phyloP scores from a whole-genome alignment of 2,797 vertebrate genomes.

The Sebastes alutus region DNA sequence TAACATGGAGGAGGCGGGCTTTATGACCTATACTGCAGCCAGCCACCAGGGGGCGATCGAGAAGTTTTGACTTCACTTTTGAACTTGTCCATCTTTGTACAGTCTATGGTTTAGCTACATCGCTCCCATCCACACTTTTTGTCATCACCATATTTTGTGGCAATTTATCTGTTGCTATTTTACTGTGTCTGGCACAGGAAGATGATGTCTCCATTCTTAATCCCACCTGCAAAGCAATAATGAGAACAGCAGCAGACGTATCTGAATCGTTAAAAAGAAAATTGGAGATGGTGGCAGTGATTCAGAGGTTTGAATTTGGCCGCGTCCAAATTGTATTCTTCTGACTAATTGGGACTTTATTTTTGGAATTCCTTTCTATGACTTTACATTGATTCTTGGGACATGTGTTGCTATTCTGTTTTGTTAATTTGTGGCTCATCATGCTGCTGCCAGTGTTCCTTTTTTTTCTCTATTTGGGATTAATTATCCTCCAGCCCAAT shows the following conservation, averaged over 20 bases:
- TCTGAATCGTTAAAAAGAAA: neutral
- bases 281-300: neutral
- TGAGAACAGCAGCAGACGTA: neutral
- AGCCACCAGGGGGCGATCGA: no score
- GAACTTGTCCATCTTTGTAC: no score
- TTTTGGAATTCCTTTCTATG: conserved; percentile 3
- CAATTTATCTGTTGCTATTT: neutral
- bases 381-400: neutral
- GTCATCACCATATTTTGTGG: neutral
- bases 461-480: neutral
- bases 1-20: no score
- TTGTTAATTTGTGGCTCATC: neutral
- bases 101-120: neutral
- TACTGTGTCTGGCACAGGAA: neutral
- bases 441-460: neutral
- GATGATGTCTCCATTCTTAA: neutral
- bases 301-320: neutral
- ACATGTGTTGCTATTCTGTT: neutral
- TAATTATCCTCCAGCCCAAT: neutral
- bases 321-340: neutral
- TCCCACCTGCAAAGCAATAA: neutral
- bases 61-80: no score
- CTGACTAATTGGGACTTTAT: neutral
- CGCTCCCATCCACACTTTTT: neutral
- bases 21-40: no score